Percentiles rank a stretch among this genome's conserved stretches.
These are phyloP conservation scores for Morelia viridis DNA, from an alignment of 2,797 vertebrate species.

Conservation along the genomic window DNA sequence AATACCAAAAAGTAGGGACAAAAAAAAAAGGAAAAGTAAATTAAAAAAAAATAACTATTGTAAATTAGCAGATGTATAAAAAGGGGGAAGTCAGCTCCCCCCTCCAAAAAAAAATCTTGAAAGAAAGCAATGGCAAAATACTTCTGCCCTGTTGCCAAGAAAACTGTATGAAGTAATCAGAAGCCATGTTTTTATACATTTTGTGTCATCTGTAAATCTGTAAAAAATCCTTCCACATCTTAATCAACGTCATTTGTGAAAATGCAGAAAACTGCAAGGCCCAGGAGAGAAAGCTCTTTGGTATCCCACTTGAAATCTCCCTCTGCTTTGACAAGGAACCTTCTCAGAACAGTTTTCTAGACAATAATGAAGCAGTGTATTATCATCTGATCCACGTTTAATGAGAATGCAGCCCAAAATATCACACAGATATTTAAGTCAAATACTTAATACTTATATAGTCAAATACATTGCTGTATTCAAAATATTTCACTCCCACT, in stretches of 20 bases:
- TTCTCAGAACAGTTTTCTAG: not conserved
- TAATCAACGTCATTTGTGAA: not conserved
- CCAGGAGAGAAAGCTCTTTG: not conserved
- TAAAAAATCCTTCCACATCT: not conserved
- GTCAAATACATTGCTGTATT: not conserved
- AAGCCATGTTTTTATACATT: not conserved
- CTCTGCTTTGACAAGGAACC: not conserved
- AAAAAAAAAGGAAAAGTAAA: not conserved
- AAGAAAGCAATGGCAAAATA: not conserved
- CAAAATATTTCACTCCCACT: not conserved
- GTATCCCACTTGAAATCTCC: not conserved
- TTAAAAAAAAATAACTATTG: not conserved
- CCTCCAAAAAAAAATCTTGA: not conserved
- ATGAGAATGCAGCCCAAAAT: not conserved
- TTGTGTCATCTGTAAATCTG: not conserved
- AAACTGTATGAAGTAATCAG: not conserved
- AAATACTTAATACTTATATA: not conserved
- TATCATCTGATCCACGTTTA: not conserved
- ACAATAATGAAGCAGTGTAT: not conserved
- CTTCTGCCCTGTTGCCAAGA: not conserved
- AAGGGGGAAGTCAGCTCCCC: not conserved
- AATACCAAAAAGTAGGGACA: no score
- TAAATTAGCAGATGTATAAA: not conserved
- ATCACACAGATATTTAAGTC: not conserved
- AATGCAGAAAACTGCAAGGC: not conserved